Base-by-base conservation (phyloP, 1,140 invertebrate species). In the Magallana gigas region DNA sequence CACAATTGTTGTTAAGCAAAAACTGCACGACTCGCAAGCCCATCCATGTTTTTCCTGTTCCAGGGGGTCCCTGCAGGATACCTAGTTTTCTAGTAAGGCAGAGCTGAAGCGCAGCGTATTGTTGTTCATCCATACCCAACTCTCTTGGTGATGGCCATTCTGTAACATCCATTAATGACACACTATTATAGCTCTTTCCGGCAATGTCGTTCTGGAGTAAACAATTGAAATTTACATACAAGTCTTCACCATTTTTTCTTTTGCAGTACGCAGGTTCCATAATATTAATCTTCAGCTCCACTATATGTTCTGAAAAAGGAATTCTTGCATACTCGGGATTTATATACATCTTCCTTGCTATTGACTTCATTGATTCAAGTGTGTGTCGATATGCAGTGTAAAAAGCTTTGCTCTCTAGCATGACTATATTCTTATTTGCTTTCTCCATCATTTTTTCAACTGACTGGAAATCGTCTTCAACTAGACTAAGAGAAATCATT, bases 41-140 rank as follows among this genome's bases (percentile, higher is more conserved):
- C 82, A 94, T 88, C 80, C 88, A 91, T 84, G 93, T 91, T 90
- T 93, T 92, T 57, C 94, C 93, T 12, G 93, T 94, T 18, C 92
- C 94, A 57, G 91, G 93, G n/a, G 92, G 95, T 68, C 91, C 96
- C 95, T 98, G 97, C 88, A 98, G 97, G 3, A 98, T 94, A 1
- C 96, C 93, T 23, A 96, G 76, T 88, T 95, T 94, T 68, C 92
- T 93, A 14, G 92, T 95, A 5, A 96, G 90, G 11, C 94, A 94
- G 14, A 88, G 87, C 57, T 92, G 87, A 18, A 96, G 88, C 7
- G 96, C 96, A 71, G 91, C 80, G 83, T 90, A 91, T 90, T 96
- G 96, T 29, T 94, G 93, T 8, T 93, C 89, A 90, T 96, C 94
- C 48, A 95, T 56, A 86, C 88, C 87, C 6, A 94, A 84, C 36